phyloP scores from a whole-genome alignment of 35 echinoderm and acorn worm genomes.

The Ptychodera flava region DNA sequence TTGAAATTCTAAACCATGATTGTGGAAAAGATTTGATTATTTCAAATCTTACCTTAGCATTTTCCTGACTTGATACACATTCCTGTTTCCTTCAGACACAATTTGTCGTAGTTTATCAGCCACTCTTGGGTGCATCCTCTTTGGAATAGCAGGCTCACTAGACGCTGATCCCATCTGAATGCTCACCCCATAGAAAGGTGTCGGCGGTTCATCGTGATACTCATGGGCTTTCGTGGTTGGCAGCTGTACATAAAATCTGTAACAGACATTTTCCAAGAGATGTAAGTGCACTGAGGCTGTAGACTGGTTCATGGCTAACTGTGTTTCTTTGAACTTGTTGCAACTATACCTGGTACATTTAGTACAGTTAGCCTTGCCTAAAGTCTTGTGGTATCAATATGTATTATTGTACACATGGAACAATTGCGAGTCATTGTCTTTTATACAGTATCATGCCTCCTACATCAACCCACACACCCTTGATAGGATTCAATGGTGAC shows the following conservation, averaged over 20 bases:
- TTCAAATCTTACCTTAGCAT: conserved; percentile 28
- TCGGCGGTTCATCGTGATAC: conserved; percentile 24
- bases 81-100: conserved; percentile 28
- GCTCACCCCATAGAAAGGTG: neutral
- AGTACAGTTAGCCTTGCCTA: no score
- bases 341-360: no score
- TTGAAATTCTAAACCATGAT: no score
- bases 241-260: conserved; percentile 51
- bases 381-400: neutral
- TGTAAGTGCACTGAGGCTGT: no score
- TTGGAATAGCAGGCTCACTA: neutral
- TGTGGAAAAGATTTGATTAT: no score
- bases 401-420: neutral
- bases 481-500: neutral
- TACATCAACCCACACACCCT: neutral
- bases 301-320: no score
- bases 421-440: neutral
- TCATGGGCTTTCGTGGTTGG: conserved; percentile 41
- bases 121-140: conserved; percentile 13
- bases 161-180: neutral
- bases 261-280: no score
- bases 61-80: conserved; percentile 28
- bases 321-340: no score
- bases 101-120: conserved; percentile 36
- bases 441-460: neutral